Evolutionary conservation across 2,888 invertebrate genomes (phyloP).

Genomic region (Formica aserva): DNA sequence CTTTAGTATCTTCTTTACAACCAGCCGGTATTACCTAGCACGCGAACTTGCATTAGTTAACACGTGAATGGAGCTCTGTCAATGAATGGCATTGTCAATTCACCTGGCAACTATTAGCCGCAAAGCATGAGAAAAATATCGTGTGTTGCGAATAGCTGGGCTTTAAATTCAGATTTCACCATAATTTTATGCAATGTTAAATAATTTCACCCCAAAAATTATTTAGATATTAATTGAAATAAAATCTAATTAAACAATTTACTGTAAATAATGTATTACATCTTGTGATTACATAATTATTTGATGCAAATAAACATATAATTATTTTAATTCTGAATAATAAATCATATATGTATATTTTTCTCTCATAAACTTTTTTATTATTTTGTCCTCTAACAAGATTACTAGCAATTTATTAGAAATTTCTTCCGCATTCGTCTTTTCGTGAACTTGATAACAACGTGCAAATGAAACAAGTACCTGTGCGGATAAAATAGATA

Average conservation of each 20-base stretch:
- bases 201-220: not conserved
- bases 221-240: not conserved
- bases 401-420: conserved; percentile 21
- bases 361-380: not conserved
- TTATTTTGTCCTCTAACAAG: conserved; percentile 1
- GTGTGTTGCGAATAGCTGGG: not conserved
- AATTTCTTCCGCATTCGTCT: conserved; percentile 18
- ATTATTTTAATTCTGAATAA: conserved; percentile 33
- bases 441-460: conserved; percentile 31
- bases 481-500: conserved; percentile 15
- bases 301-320: not conserved
- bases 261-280: not conserved
- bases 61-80: conserved; percentile 32
- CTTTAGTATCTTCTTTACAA: conserved; percentile 48
- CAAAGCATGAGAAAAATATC: not conserved
- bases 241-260: conserved; percentile 1
- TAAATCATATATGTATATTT: conserved; percentile 30
- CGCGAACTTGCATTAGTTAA: conserved; percentile 40
- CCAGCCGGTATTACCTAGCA: conserved; percentile 41
- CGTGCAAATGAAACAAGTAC: conserved; percentile 24
- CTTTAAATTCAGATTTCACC: not conserved
- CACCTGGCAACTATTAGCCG: not conserved
- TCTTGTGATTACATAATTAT: conserved; percentile 14
- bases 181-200: not conserved
- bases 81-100: conserved; percentile 20